Percentiles rank a stretch among this genome's conserved stretches.
Evolutionary conservation across 2,113 vertebrate species (phyloP).

Genomic region (Cochlearius cochlearius): DNA sequence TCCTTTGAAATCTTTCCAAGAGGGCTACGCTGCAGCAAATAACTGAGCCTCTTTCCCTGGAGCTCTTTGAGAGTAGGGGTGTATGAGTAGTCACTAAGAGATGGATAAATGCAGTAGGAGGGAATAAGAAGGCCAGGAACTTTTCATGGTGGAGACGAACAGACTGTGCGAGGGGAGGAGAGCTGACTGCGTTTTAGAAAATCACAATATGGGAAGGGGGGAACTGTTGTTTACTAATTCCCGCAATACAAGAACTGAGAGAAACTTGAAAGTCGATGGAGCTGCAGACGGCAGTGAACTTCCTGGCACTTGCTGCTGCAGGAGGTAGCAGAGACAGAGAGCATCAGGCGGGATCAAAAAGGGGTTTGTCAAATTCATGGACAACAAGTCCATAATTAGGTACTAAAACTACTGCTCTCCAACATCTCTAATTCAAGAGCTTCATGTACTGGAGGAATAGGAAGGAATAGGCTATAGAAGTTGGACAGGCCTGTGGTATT

Average conservation of each 20-base stretch:
- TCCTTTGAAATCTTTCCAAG: not conserved
- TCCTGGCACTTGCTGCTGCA: not conserved
- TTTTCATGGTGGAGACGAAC: not conserved
- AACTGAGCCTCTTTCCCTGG: not conserved
- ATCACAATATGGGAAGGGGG: not conserved
- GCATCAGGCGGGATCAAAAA: not conserved
- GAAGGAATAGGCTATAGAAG: not conserved
- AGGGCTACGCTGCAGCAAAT: not conserved
- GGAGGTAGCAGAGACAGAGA: not conserved
- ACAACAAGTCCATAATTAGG: not conserved
- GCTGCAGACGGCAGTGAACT: not conserved
- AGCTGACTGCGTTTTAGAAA: not conserved
- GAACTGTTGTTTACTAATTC: not conserved
- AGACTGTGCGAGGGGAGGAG: not conserved
- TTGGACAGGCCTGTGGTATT: not conserved
- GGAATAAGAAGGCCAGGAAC: not conserved
- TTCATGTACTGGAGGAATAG: not conserved
- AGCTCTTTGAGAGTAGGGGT: not conserved
- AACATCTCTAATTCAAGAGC: not conserved
- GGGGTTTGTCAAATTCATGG: not conserved
- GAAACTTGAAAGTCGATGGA: fast-evolving
- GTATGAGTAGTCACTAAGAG: not conserved
- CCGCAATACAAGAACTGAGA: not conserved
- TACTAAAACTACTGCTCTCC: not conserved
- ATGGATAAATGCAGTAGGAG: not conserved